Evolutionary conservation across 2,888 invertebrate species (phyloP).

Genomic region (Orthosia gracilis): DNA sequence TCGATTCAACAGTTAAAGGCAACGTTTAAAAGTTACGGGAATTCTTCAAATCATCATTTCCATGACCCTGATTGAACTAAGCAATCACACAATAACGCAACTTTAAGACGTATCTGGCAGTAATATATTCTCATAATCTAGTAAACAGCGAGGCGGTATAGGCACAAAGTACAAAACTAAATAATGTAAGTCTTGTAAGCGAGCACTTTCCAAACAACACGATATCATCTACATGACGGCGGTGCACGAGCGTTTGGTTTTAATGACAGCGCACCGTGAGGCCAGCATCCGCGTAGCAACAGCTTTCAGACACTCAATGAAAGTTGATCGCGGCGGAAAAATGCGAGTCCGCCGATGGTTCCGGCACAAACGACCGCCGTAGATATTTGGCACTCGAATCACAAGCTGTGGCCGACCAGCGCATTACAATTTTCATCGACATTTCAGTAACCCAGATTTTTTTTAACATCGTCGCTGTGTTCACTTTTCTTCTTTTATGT

Average conservation of each 20-base stretch:
- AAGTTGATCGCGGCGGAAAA: conserved; percentile 87
- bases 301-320: conserved; percentile 88
- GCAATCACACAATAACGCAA: conserved; percentile 27
- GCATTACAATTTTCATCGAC: conserved; percentile 69
- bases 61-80: conserved; percentile 21
- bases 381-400: conserved; percentile 79
- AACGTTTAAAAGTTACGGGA: conserved; percentile 40
- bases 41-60: conserved; percentile 26
- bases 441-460: conserved; percentile 68
- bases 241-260: conserved; percentile 86
- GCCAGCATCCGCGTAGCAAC: conserved; percentile 90
- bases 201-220: conserved; percentile 88
- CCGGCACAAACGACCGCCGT: conserved; percentile 78
- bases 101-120: conserved; percentile 17
- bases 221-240: conserved; percentile 89
- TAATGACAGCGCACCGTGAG: conserved; percentile 85
- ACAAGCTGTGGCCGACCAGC: conserved; percentile 59
- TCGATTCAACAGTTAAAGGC: conserved; percentile 45
- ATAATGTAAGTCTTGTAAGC: conserved; percentile 73
- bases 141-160: conserved; percentile 67
- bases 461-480: conserved; percentile 59
- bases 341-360: conserved; percentile 79
- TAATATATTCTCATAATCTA: conserved; percentile 41
- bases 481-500: conserved; percentile 60
- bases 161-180: conserved; percentile 72